phyloP scores from a whole-genome alignment of 2,113 vertebrate genomes.

The Engraulis encrasicolus region DNA sequence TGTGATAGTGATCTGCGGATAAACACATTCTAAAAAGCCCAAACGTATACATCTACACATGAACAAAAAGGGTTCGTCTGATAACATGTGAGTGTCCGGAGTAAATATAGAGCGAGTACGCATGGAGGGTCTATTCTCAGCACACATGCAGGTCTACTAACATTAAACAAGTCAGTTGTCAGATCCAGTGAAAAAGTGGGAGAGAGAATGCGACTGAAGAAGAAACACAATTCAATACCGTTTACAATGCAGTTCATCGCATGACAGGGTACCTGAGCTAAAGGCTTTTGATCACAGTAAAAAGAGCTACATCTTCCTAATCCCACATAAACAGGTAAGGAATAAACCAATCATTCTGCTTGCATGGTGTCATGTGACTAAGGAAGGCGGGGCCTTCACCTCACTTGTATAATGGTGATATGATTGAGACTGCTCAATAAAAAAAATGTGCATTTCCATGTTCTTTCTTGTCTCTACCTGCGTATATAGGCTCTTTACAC shows the following conservation, averaged over 20 bases:
- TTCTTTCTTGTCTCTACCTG: background rate
- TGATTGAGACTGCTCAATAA: background rate
- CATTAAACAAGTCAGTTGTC: conserved; percentile 5
- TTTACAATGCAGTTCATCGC: conserved; percentile 10
- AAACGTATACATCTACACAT: conserved; percentile 7
- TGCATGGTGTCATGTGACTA: conserved; percentile 12
- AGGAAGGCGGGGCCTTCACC: background rate
- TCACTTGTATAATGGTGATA: background rate
- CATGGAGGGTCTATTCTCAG: background rate
- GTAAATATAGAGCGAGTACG: background rate
- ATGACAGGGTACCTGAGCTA: conserved; percentile 14
- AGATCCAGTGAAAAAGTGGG: background rate
- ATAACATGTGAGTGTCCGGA: background rate
- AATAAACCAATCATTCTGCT: conserved; percentile 2
- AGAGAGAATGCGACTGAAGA: background rate
- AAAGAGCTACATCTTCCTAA: conserved; percentile 16
- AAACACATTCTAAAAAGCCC: conserved; percentile 21
- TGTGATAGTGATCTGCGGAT: background rate
- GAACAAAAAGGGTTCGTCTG: background rate
- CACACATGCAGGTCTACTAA: conserved; percentile 12
- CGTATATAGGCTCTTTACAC: background rate
- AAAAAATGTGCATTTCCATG: background rate
- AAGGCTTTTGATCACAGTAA: conserved; percentile 17
- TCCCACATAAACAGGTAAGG: background rate
- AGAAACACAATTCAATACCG: conserved; percentile 18